Evolutionary conservation across 35 echinoderm and acorn worm species (phyloP).

Genomic region (Anneissia japonica): DNA sequence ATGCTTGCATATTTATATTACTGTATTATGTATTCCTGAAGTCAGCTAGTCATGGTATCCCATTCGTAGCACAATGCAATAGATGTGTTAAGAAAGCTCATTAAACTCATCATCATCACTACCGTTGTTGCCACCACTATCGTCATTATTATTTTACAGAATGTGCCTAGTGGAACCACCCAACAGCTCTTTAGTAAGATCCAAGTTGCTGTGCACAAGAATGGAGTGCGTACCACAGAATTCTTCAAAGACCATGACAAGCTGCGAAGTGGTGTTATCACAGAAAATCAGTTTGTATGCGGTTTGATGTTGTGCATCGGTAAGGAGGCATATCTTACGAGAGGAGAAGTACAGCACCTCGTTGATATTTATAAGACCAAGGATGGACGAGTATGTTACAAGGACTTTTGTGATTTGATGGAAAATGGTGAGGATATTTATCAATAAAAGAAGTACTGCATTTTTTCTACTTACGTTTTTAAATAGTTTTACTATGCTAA

Average conservation of each 20-base stretch:
- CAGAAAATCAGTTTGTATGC: slow-evolving; percentile 94
- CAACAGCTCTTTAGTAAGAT: slow-evolving; percentile 67
- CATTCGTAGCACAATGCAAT: no score
- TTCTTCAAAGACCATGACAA: slow-evolving; percentile 98
- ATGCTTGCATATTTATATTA: no score
- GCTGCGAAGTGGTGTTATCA: slow-evolving; percentile 77
- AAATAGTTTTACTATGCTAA: neutral
- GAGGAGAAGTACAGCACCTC: slow-evolving; percentile 79
- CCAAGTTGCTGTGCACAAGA: slow-evolving; percentile 83
- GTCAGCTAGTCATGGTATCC: no score
- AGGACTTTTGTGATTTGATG: slow-evolving; percentile 91
- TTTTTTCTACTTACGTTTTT: neutral
- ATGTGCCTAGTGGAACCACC: neutral
- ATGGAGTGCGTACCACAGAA: slow-evolving; percentile 89
- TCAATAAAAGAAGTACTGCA: neutral
- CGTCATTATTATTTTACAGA: neutral
- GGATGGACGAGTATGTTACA: slow-evolving; percentile 84
- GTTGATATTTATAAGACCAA: slow-evolving; percentile 67
- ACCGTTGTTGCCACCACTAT: no score
- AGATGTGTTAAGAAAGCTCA: no score
- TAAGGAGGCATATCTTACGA: slow-evolving; percentile 56
- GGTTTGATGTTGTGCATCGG: slow-evolving; percentile 78
- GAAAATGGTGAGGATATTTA: slow-evolving; percentile 81
- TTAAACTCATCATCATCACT: no score
- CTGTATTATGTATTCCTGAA: no score